A percentile compares a stretch with the other conserved stretches of the same genome.
These are phyloP conservation scores for Hypsopygia costalis DNA, from an alignment of 2,888 invertebrate genomes.

Conservation along the genomic window DNA sequence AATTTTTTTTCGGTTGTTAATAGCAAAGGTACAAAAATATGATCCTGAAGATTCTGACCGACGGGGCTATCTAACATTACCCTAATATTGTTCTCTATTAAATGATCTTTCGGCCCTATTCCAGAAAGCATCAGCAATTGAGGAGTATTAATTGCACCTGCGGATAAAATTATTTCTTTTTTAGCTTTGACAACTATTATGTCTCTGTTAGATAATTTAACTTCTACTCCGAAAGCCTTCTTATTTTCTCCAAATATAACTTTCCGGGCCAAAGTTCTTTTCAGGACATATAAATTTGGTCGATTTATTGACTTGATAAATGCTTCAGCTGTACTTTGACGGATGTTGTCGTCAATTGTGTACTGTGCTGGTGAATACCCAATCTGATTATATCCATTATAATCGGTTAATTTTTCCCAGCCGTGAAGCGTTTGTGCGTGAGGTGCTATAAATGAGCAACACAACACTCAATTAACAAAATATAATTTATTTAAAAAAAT, in stretches of 20 bases:
- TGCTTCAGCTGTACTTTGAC: conserved; percentile 34
- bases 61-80: conserved; percentile 37
- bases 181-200: conserved; percentile 21
- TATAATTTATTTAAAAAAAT: too few species aligned
- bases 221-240: conserved; percentile 34
- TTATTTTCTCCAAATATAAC: conserved; percentile 26
- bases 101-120: conserved; percentile 38
- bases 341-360: conserved; percentile 23
- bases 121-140: conserved; percentile 48
- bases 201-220: conserved; percentile 18
- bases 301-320: conserved; percentile 32
- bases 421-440: too few species aligned
- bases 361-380: conserved; percentile 27
- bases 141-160: conserved; percentile 42
- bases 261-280: conserved; percentile 32
- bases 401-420: conserved; percentile 28
- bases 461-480: too few species aligned
- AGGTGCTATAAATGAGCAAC: too few species aligned
- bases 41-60: conserved; percentile 46
- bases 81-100: conserved; percentile 31
- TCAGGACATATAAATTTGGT: conserved; percentile 33
- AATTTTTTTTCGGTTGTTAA: conserved; percentile 27
- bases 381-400: conserved; percentile 29
- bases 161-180: conserved; percentile 43
- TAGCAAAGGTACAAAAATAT: conserved; percentile 33